These are phyloP conservation scores for Bellardia bayeri DNA, from an alignment of 2,888 invertebrate genomes.

Conservation along the genomic window DNA sequence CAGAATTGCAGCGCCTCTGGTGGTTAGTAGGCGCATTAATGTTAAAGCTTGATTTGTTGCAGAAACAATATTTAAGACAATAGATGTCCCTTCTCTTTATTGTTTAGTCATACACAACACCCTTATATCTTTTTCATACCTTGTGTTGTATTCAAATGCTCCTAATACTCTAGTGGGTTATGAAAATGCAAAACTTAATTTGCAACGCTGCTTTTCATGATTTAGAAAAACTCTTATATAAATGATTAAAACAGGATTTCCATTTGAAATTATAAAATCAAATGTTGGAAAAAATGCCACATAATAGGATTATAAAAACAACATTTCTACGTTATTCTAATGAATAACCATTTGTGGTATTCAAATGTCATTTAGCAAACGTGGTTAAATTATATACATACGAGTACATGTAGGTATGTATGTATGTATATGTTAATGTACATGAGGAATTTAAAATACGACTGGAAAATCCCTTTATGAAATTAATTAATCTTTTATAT, in stretches of 20 bases:
- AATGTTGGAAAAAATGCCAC: neutral
- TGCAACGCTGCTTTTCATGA: neutral
- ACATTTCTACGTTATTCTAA: conserved; percentile 1
- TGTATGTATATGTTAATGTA: neutral
- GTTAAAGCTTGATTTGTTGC: too few species aligned
- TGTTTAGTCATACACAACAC: too few species aligned
- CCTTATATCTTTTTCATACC: neutral
- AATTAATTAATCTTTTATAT: conserved; percentile 21
- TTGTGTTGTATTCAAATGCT: neutral
- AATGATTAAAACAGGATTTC: conserved; percentile 37
- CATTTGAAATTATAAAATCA: conserved; percentile 4
- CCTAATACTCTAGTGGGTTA: neutral
- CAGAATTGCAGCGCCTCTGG: too few species aligned
- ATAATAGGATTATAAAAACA: conserved; percentile 41
- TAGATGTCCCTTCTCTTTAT: too few species aligned
- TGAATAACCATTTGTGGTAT: conserved; percentile 19
- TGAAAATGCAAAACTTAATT: neutral
- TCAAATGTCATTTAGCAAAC: conserved; percentile 8
- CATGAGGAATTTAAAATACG: neutral
- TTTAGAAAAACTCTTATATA: neutral
- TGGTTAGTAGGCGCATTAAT: too few species aligned
- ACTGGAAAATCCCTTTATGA: conserved; percentile 1
- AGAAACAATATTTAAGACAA: too few species aligned
- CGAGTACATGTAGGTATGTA: neutral
- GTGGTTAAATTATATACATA: neutral